phyloP scores from a whole-genome alignment of 2,797 vertebrate genomes.

The Esox lucius region DNA sequence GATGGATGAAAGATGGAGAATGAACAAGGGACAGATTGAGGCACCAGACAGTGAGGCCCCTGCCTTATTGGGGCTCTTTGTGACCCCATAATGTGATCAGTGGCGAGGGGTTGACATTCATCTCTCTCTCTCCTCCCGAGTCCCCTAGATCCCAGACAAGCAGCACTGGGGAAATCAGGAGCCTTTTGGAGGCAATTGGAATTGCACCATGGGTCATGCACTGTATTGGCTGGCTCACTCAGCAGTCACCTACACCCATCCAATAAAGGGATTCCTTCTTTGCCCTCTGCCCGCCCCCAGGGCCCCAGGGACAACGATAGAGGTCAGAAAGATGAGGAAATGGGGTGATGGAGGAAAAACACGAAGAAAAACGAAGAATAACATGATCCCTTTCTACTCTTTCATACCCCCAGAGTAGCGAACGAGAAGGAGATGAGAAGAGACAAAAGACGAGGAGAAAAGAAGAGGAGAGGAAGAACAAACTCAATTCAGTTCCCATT shows the following conservation, averaged over 20 bases:
- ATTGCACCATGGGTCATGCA: background rate
- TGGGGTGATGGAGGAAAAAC: slow-evolving; percentile 20
- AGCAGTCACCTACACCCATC: slow-evolving; percentile 18
- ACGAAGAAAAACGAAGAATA: background rate
- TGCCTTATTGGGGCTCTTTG: slow-evolving; percentile 24
- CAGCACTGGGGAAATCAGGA: background rate
- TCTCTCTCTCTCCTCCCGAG: slow-evolving; percentile 7
- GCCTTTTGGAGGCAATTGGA: background rate
- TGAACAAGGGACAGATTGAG: background rate
- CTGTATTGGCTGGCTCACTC: background rate
- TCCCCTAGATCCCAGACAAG: background rate
- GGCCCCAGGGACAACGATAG: slow-evolving; percentile 33
- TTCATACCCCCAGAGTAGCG: background rate
- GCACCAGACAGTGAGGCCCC: slow-evolving; percentile 6
- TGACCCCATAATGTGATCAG: slow-evolving; percentile 31
- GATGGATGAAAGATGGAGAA: background rate
- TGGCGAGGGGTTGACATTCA: slow-evolving; percentile 15
- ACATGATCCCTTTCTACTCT: background rate
- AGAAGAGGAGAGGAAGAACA: slow-evolving; percentile 39
- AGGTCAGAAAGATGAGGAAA: slow-evolving; percentile 45
- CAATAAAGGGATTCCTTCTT: slow-evolving; percentile 7
- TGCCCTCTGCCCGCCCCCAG: slow-evolving; percentile 19
- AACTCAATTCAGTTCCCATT: slow-evolving; percentile 67
- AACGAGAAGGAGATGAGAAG: background rate
- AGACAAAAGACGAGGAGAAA: slow-evolving; percentile 43